A percentile compares a stretch with the other conserved stretches of the same genome.
Conservation (phyloP, 2,888 invertebrate genomes). For the Elysia crispata region DNA sequence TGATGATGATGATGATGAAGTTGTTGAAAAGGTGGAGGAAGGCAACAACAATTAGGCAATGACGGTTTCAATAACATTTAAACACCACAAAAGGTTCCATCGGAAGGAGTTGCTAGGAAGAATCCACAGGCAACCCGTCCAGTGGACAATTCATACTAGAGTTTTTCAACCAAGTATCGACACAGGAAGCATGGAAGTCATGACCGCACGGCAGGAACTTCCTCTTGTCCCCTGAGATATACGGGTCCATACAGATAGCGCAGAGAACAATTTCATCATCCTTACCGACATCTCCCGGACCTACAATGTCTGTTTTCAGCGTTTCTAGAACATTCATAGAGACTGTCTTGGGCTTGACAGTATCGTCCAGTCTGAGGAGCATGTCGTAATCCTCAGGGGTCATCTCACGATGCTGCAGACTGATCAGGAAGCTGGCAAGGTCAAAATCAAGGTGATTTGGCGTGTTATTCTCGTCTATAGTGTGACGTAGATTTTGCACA, state of each 20-base stretch:
- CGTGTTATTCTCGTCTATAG: constrained; percentile 59
- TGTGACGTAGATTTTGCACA: constrained; percentile 62
- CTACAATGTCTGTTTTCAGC: constrained; percentile 65
- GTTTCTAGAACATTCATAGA: constrained; percentile 54
- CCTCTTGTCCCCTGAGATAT: constrained; percentile 63
- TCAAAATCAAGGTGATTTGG: constrained; percentile 56
- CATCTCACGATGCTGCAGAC: constrained; percentile 74
- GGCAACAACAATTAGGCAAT: too few relatives aligned
- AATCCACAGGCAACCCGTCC: constrained; percentile 70
- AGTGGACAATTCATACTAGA: constrained; percentile 75
- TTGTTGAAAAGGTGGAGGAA: neutral
- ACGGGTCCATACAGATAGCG: constrained; percentile 73
- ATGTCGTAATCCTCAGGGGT: constrained; percentile 76
- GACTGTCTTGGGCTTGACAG: constrained; percentile 72
- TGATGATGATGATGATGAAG: constrained; percentile 26
- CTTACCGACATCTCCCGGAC: constrained; percentile 50
- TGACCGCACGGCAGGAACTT: constrained; percentile 74
- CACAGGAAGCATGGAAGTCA: constrained; percentile 72
- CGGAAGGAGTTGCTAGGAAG: constrained; percentile 39
- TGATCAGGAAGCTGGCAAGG: constrained; percentile 66
- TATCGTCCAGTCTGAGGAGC: constrained; percentile 71
- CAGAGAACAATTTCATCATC: constrained; percentile 59
- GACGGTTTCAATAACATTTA: neutral
- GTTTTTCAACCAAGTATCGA: constrained; percentile 73
- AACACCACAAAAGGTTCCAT: neutral